phyloP scores from a whole-genome alignment of 1,140 invertebrate genomes.

The Drosophila tristis region DNA sequence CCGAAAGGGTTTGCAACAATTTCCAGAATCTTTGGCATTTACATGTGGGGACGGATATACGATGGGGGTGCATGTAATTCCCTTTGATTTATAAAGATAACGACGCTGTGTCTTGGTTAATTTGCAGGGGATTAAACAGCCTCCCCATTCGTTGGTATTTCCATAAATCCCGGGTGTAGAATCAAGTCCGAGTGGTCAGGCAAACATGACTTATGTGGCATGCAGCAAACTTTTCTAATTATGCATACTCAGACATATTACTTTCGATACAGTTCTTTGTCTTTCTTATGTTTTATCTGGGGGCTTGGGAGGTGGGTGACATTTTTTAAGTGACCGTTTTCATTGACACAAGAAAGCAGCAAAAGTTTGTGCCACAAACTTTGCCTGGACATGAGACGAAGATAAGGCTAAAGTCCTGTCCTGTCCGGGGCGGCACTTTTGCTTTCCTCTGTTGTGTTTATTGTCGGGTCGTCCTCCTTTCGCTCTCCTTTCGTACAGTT shows the following conservation, averaged over 20 bases:
- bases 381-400: constrained; percentile 48
- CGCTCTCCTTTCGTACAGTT: constrained; percentile 47
- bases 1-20: constrained; percentile 67
- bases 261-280: constrained; percentile 43
- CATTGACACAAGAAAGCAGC: constrained; percentile 47
- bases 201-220: constrained; percentile 66
- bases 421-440: constrained; percentile 30
- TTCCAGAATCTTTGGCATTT: constrained; percentile 55
- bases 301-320: constrained; percentile 29
- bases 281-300: constrained; percentile 19
- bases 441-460: constrained; percentile 46
- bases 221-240: constrained; percentile 49
- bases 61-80: constrained; percentile 62
- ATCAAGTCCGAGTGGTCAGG: constrained; percentile 49
- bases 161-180: constrained; percentile 58
- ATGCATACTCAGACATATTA: constrained; percentile 47
- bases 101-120: constrained; percentile 76
- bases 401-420: constrained; percentile 61
- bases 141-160: constrained; percentile 23
- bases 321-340: constrained; percentile 75
- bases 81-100: constrained; percentile 83
- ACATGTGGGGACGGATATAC: constrained; percentile 18
- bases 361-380: constrained; percentile 61
- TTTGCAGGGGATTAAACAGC: constrained; percentile 46
- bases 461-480: constrained; percentile 54